These are phyloP conservation scores for Glossophaga mutica DNA, from an alignment of 2,797 vertebrate species.

Conservation along the genomic window DNA sequence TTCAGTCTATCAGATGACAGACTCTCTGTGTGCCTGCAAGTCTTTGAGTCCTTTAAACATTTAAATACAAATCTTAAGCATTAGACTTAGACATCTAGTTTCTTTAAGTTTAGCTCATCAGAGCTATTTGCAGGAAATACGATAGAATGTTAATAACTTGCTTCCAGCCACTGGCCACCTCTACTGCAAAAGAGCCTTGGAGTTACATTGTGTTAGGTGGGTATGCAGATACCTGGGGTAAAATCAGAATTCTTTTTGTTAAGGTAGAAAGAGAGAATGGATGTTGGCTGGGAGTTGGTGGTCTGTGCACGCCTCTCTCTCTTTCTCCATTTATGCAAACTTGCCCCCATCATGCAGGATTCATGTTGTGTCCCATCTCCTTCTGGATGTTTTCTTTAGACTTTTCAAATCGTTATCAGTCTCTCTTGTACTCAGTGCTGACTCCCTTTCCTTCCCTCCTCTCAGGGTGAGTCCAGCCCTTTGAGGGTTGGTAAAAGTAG, in stretches of 20 bases:
- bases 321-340: neutral
- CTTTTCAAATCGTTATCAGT: neutral
- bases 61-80: neutral
- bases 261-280: neutral
- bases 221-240: neutral
- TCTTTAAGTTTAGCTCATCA: conserved; percentile 26
- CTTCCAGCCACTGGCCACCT: neutral
- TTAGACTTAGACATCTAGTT: neutral
- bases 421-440: neutral
- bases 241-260: neutral
- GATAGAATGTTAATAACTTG: neutral
- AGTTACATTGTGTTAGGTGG: neutral
- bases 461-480: neutral
- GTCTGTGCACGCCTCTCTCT: neutral
- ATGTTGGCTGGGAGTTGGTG: neutral
- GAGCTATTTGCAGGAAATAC: neutral
- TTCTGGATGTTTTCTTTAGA: neutral
- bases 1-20: neutral
- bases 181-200: neutral
- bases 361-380: neutral
- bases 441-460: neutral
- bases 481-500: neutral
- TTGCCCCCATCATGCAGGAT: neutral
- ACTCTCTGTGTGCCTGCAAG: neutral
- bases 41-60: neutral